Evolutionary conservation across 2,888 invertebrate genomes (phyloP).

Genomic region (Drosophila kambysellisi): DNA sequence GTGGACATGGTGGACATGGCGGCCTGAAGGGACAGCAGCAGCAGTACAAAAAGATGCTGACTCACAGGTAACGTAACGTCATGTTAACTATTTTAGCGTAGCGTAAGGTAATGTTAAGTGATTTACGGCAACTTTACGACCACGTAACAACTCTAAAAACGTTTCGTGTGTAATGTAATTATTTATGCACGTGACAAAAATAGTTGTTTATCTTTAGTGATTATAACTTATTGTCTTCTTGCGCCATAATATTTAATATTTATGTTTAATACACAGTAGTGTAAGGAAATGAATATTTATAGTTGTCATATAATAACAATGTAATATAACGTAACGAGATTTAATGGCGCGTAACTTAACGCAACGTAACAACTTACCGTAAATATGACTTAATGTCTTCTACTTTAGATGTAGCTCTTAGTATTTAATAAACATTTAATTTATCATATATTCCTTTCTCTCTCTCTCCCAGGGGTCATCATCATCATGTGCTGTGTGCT

Average conservation of each 20-base stretch:
- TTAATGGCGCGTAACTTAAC: background rate
- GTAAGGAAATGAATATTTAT: background rate
- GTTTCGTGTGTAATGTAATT: background rate
- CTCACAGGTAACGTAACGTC: constrained; percentile 65
- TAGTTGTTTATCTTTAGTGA: background rate
- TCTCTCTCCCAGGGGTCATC: constrained; percentile 54
- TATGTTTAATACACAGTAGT: background rate
- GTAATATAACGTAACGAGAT: constrained; percentile 2
- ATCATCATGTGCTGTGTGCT: constrained; percentile 81
- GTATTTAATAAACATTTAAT: background rate
- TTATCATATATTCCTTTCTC: background rate
- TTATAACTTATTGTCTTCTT: background rate
- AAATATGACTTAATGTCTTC: background rate
- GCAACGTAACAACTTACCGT: background rate
- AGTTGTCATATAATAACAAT: background rate
- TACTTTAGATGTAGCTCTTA: background rate
- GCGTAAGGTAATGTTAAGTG: background rate
- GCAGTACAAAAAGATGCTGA: constrained; percentile 81
- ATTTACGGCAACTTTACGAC: background rate
- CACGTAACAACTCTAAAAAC: background rate
- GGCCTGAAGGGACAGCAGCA: constrained; percentile 73
- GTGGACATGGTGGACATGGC: constrained; percentile 63
- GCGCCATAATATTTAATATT: background rate
- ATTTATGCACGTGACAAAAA: background rate
- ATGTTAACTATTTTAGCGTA: background rate